Base-by-base conservation (phyloP, 2,888 invertebrate species). In the Lycaena phlaeas region DNA sequence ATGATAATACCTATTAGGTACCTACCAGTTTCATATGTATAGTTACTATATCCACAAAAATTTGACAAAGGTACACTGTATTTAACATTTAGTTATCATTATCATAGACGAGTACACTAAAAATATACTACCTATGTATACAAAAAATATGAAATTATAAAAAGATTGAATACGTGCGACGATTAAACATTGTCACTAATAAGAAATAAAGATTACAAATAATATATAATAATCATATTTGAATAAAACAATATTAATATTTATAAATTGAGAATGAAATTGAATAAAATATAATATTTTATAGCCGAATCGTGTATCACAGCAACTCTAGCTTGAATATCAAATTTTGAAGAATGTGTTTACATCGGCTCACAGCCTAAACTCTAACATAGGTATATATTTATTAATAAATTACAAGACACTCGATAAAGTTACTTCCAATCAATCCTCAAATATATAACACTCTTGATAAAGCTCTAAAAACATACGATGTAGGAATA, bases 321-420 rank as follows among this genome's bases (percentile, higher is more conserved):
- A 84, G 81, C 73, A 79, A 81, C 79, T 82, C 81, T 84, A 84
- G 82, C 81, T 66, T 82, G 81, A 75, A 72, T 71, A 71, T 76
- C 65, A 69, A 72, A 69, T 74, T 72, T 73, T 75, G 68, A 73
- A 76, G 73, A 75, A 74, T 68, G 69, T 74, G 71, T 73, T 65
- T 61, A 72, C 57, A 75, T 77, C 77, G 81, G 72, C 60, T 76
- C 75, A 77, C 79, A 84, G 81, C 79, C 78, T 82, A 77, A 65
- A 66, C 70, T 73, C 75, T 79, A 82, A 65, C 65, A 51, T 71
- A 70, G 62, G 64, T 71, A 72, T 67, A 61, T 61, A 60, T 63
- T 62, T 65, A 61, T 63, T 59, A 56, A 58, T 56, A 54, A 56
- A 52, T 66, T 65, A 68, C 60, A 68, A 67, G 64, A 69, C 68